These are phyloP conservation scores for Villa cingulata DNA, from an alignment of 2,888 invertebrate genomes.

Conservation along the genomic window DNA sequence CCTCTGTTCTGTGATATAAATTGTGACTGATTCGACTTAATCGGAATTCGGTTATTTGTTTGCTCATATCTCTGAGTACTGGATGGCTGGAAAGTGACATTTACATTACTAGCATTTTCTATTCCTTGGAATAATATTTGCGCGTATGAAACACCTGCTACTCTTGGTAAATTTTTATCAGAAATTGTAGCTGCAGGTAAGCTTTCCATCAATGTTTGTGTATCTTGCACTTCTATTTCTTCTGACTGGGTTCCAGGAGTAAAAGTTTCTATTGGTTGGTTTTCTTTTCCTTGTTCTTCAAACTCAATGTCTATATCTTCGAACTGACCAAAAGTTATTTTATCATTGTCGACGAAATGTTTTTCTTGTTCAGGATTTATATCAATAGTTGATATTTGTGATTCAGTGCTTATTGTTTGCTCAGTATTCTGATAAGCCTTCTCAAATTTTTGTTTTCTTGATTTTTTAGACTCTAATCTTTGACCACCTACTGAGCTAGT, in stretches of 20 bases:
- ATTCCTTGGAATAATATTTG: constrained; percentile 57
- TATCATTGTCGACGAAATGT: constrained; percentile 13
- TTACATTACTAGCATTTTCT: constrained; percentile 13
- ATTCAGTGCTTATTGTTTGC: not conserved
- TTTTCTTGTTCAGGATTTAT: not conserved
- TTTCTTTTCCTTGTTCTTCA: not conserved
- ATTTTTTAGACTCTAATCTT: constrained; percentile 9
- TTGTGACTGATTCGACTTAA: not conserved
- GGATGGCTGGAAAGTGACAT: constrained; percentile 43
- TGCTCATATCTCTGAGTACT: constrained; percentile 30
- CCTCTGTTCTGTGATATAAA: not conserved
- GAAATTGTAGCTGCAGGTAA: not conserved
- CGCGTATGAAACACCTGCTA: constrained; percentile 43
- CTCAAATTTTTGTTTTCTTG: not conserved
- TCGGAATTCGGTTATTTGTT: not conserved
- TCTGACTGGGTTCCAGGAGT: too few relatives aligned
- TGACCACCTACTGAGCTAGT: constrained; percentile 10
- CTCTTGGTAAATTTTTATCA: constrained; percentile 2
- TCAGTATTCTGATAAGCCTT: constrained; percentile 9
- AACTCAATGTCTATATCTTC: constrained; percentile 26
- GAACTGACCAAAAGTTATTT: constrained; percentile 32
- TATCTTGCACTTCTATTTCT: not conserved
- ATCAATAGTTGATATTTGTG: not conserved
- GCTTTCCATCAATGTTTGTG: too few relatives aligned
- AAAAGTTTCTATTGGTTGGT: not conserved